Base-by-base conservation (phyloP, 1,140 invertebrate genomes). In the Ips typographus region DNA sequence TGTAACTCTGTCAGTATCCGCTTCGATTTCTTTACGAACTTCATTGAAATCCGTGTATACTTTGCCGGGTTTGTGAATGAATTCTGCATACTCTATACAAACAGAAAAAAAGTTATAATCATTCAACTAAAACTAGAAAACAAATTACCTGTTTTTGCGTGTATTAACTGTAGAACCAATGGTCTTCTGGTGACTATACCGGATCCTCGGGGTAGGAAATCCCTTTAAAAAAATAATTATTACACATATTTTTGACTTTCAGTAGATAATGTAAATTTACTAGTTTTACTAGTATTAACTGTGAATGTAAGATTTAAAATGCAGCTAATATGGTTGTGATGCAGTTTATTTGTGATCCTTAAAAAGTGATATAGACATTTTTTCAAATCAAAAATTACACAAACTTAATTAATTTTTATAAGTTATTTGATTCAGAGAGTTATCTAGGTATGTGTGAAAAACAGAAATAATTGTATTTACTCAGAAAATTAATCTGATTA, bases 101-200 rank as follows among this genome's bases (percentile, higher is more conserved):
- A 22, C 22, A 47, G 42, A 49, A 36, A 69, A 43, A 4, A n/a
- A 8, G 6, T 8, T 2, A 59, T 42, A n/a, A 5, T 8, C 41
- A 37, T 6, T 59, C 52, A 55, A 59, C 40, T 59, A 40, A 59
- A 8, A 37, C 5, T 59, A 40, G 36, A 47, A 62, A 36, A 62
- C 39, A 47, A 84, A 84, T 85, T 86, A 95, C 93, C 94, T 83
- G 88, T 88, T 78, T 87, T 86, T 79, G 87, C 88, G 86, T 95
- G 88, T 74, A 98, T 96, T 55, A 99, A 86, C 82, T 99, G 98
- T 75, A 99, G 85, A 82, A 99, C 96, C 62, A 99, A 85, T n/a
- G 98, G 98, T 80, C 98, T 86, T 76, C 98, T 88, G 37, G 98
- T 99, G 5, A 99, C 98, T 80, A 99, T 99, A 58, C 98, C 98